These are phyloP conservation scores for Campoletis raptor DNA, from an alignment of 2,888 invertebrate genomes.

Conservation along the genomic window DNA sequence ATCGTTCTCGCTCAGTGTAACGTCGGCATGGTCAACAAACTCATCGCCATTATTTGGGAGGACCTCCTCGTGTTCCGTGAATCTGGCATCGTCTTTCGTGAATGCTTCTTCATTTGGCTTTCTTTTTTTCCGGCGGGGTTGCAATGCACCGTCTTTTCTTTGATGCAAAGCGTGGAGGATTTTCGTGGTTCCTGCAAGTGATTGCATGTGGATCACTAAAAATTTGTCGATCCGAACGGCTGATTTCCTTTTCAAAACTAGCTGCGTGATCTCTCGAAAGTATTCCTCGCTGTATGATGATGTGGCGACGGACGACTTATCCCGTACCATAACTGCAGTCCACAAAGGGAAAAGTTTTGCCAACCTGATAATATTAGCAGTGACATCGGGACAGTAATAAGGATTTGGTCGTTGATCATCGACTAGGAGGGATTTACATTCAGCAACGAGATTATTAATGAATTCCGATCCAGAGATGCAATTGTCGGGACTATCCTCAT, in stretches of 20 bases:
- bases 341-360: constrained; percentile 36
- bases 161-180: constrained; percentile 22
- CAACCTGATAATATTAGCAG: constrained; percentile 33
- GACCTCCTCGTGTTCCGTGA: neutral
- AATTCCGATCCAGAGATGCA: neutral
- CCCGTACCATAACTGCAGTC: constrained; percentile 20
- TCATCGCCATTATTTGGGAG: neutral
- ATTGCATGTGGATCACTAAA: constrained; percentile 41
- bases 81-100: neutral
- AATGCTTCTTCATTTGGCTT: neutral
- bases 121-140: neutral
- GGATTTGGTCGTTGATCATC: constrained; percentile 12
- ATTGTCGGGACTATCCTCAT: neutral
- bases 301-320: constrained; percentile 21
- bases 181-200: constrained; percentile 36
- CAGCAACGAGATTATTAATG: constrained; percentile 5
- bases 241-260: constrained; percentile 14
- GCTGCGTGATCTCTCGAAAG: constrained; percentile 44
- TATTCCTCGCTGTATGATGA: constrained; percentile 56
- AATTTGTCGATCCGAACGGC: constrained; percentile 38
- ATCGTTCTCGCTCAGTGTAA: neutral
- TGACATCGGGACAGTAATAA: constrained; percentile 48
- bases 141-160: neutral
- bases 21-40: neutral
- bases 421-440: constrained; percentile 2